Percentiles rank a stretch among this genome's conserved stretches.
Evolutionary conservation across 1,140 invertebrate species (phyloP).

Genomic region (Drosophila mauritiana): DNA sequence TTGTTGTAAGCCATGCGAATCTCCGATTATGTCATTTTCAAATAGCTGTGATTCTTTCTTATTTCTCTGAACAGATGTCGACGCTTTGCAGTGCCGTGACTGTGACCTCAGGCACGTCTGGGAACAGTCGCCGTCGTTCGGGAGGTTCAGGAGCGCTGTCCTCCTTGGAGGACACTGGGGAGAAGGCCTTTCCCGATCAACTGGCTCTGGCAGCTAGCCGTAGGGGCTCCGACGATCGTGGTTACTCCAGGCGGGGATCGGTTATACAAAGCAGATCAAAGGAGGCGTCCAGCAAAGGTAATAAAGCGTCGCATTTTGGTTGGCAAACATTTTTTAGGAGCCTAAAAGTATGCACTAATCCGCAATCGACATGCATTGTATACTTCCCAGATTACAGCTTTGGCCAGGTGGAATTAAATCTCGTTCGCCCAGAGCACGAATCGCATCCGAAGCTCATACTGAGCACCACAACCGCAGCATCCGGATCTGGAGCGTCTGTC

Average conservation of each 20-base stretch:
- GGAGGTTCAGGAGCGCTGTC: slow-evolving; percentile 14
- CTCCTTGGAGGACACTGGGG: slow-evolving; percentile 52
- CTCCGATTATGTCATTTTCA: too few species aligned
- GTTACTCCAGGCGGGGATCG: slow-evolving; percentile 47
- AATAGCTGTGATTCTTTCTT: too few species aligned
- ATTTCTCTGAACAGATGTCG: slow-evolving; percentile 10
- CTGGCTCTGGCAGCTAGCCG: slow-evolving; percentile 63
- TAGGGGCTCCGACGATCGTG: slow-evolving; percentile 42
- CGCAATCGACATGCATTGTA: not conserved
- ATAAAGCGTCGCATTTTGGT: not conserved
- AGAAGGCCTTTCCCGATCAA: slow-evolving; percentile 64
- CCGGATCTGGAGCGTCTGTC: slow-evolving; percentile 12
- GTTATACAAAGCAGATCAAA: slow-evolving; percentile 28
- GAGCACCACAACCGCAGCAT: slow-evolving; percentile 49
- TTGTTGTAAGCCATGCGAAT: too few species aligned
- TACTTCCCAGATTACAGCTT: slow-evolving; percentile 60
- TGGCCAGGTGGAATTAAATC: slow-evolving; percentile 70
- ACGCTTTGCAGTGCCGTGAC: slow-evolving; percentile 25
- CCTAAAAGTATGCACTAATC: slow-evolving; percentile 3
- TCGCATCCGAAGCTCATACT: slow-evolving; percentile 44
- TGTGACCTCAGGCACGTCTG: slow-evolving; percentile 44
- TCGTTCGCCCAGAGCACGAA: slow-evolving; percentile 69
- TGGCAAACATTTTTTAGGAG: not conserved
- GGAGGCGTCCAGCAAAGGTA: slow-evolving; percentile 43
- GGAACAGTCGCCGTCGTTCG: slow-evolving; percentile 38